Evolutionary conservation across 2,888 invertebrate species (phyloP), one percentile per base, ranked within the genome.

Genomic region (Amiota mariae): DNA sequence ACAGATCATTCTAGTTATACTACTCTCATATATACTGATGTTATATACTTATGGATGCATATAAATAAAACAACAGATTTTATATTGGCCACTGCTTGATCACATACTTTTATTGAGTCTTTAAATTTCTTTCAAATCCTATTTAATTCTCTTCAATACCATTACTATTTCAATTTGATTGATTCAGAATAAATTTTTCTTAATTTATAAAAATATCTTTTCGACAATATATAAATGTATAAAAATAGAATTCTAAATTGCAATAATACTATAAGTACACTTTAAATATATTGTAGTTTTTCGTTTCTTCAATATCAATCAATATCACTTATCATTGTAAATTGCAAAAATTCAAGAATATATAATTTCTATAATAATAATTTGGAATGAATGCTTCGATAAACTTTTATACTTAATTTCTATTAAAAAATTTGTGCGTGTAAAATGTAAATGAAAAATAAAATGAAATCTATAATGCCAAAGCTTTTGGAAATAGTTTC

Each of bases 401-500:
- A 56, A 68, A 57, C 57, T 72, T 76, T 78, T 1, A 57, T 36
- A 64, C 83, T 79, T 82, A 82, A 78, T 51, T 64, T 47, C 75
- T 75, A 77, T 51, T 72, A 56, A 71, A 73, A 74, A 73, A 51
- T 77, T 77, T 59, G 36, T 36, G 8, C 8, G 36, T 36, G 36
- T 66, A 66, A 24, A 54, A 13, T 18, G 54, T 71, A 24, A 24
- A 13, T 18, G 54, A 72, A 87, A 24, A 24, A 13, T 18, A 49
- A 72, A 87, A 93, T 91, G 93, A 87, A 92, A 91, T 47, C 54
- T 54, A 68, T 68, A 24, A 54, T 24, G 92, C 89, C 79, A 95
- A 91, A 71, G 94, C 94, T 87, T 92, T 92, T 2, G 97, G 97
- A 89, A 97, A 97, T 76, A 97, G 92, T 83, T 95, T 94, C 93